Evolutionary conservation across 2,888 invertebrate species (phyloP).

Genomic region (Hofmannophila pseudospretella): DNA sequence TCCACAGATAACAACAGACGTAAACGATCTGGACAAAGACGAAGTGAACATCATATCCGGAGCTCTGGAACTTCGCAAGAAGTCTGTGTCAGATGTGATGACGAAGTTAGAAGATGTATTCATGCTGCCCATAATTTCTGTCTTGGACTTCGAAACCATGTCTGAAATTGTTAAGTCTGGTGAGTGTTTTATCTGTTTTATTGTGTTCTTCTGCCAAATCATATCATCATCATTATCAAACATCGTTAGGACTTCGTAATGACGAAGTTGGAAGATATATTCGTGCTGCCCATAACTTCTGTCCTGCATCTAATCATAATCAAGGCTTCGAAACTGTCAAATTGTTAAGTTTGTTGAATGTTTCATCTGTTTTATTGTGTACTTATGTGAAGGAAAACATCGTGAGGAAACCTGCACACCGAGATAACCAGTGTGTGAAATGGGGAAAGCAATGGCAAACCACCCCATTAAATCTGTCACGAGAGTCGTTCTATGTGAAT

Average conservation of each 20-base stretch:
- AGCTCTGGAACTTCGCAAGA: constrained; percentile 64
- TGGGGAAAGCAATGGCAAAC: no score
- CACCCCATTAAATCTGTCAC: no score
- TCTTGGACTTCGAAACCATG: constrained; percentile 97
- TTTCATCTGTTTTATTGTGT: no score
- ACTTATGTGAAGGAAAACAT: not conserved
- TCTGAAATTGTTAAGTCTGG: constrained; percentile 97
- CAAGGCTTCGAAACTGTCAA: constrained; percentile 97
- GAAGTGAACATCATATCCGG: constrained; percentile 98
- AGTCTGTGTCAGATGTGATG: constrained; percentile 96
- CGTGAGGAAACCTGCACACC: no score
- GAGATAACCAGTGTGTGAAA: no score
- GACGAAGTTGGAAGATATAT: constrained; percentile 97
- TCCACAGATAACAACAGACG: constrained; percentile 89
- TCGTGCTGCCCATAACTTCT: constrained; percentile 94
- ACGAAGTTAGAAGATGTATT: constrained; percentile 97
- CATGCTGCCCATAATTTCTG: constrained; percentile 93
- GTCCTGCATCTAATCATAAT: no score
- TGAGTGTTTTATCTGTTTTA: constrained; percentile 43
- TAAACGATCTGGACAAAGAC: constrained; percentile 93
- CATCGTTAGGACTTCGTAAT: no score
- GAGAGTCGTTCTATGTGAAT: no score
- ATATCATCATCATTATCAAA: no score
- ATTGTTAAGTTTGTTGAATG: constrained; percentile 92
- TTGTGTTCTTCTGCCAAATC: not conserved